Evolutionary conservation across 2,113 vertebrate genomes (phyloP).

Genomic region (Takifugu bimaculatus): DNA sequence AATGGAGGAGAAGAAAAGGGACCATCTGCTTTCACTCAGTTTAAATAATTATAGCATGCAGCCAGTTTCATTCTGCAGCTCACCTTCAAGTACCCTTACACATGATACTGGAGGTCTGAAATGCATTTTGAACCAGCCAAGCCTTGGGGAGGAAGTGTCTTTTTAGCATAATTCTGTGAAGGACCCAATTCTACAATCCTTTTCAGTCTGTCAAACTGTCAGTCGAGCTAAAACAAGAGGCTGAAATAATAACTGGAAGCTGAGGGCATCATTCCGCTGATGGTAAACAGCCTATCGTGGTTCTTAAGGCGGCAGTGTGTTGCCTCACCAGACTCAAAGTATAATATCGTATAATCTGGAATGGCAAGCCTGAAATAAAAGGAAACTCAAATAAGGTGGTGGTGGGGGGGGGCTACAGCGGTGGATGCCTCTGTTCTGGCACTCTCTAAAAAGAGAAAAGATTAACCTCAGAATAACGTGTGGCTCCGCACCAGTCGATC

Average conservation of each 20-base stretch:
- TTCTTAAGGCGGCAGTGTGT: slow-evolving; percentile 18
- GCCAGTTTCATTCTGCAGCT: slow-evolving; percentile 29
- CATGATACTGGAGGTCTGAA: slow-evolving; percentile 46
- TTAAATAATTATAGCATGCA: slow-evolving; percentile 48
- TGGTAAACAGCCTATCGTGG: slow-evolving; percentile 25
- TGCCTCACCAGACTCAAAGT: slow-evolving; percentile 31
- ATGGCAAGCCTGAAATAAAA: slow-evolving; percentile 12
- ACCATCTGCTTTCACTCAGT: slow-evolving; percentile 12
- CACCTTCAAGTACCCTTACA: slow-evolving; percentile 32
- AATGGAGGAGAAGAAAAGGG: slow-evolving; percentile 23
- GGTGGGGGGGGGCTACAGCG: no score
- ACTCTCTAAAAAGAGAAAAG: slow-evolving; percentile 38
- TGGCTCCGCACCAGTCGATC: slow-evolving; percentile 45
- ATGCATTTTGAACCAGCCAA: slow-evolving; percentile 25
- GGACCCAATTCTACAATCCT: slow-evolving; percentile 30
- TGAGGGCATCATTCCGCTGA: slow-evolving; percentile 14
- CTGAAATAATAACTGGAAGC: slow-evolving; percentile 14
- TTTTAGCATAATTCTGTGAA: slow-evolving; percentile 26
- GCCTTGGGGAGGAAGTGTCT: slow-evolving; percentile 35
- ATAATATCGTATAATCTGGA: slow-evolving; percentile 33
- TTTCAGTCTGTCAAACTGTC: slow-evolving; percentile 56
- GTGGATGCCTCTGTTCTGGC: slow-evolving; percentile 23
- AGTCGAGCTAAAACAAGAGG: slow-evolving; percentile 16
- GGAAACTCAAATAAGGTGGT: not conserved
- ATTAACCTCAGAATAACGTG: slow-evolving; percentile 25